Evolutionary conservation across 2,797 vertebrate species (phyloP), one percentile per base, ranked within the genome.

Genomic region (Brotula barbata): DNA sequence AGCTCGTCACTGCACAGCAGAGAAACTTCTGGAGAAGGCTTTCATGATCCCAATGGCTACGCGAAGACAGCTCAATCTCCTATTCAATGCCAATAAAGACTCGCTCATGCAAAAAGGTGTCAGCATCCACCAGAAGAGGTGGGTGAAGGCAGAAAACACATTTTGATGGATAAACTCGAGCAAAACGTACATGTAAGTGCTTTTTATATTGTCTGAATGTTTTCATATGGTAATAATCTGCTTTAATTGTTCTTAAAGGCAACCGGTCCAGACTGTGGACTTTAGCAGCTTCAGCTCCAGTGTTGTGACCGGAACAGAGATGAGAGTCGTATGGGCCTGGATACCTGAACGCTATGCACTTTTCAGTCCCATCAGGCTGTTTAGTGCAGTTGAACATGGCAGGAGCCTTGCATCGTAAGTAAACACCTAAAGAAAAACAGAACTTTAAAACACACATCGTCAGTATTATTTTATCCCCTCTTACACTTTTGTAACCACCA

Each of bases 271-370:
- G 69, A 87, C 85, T 0, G 90, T 95, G 79, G 91, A 94, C 77
- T 89, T 94, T 15, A 80, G 61, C 56, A 89, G 61, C 71, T 92
- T 95, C 71, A 87, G 59, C 77, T 96, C 94, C 58, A 84, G 71
- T 41, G 89, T 88, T 1, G 91, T 95, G 41, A 93, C 87, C 0
- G 84, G 76, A 15, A 93, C 90, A 19, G 93, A 93, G 86, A 96
- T 95, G 93, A 89, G 92, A 66, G 82, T 94, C 0, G 20, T 96
- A 49, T 96, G 94, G 94, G 93, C 94, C 67, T 95, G 94, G 94
- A 93, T 96, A 59, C 94, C 94, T 0, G 93, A 95, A 58, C 92
- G 94, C 22, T 94, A 94, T 72, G 92, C 94, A 36, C 90, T 96
- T 36, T 94, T 93, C 73, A 88, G 90, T 20, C 94, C 94, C 0